Base-by-base conservation (phyloP, 2,113 vertebrate species). In the Chloropsis cyanopogon region DNA sequence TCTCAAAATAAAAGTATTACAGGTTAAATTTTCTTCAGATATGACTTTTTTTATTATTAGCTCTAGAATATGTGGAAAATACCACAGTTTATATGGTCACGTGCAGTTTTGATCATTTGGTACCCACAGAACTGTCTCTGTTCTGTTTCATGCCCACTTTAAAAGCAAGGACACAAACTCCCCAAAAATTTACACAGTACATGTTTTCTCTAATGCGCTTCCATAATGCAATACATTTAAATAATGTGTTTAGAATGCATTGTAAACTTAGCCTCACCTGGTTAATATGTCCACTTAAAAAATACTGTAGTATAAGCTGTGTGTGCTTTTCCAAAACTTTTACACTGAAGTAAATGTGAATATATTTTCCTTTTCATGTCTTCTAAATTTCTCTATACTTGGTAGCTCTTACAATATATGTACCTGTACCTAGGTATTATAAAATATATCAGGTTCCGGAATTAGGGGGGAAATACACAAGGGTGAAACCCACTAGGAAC, bases 71-170 rank as follows among this genome's bases (percentile, higher is more conserved):
- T 31, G 10, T 54, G 6, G 24, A 49, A 61, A 78, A 81, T 2
- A 0, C 4, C 33, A 18, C 1, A 0, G 18, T 39, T 35, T 1
- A 2, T 46, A 37, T 7, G 9, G 37, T 20, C 44, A 71, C 5
- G 9, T 46, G 33, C 33, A 82, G 39, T 53, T 81, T 47, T 15
- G 33, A 33, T 47, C 16, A 75, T 28, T 35, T 75, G 52, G 64
- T 49, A 76, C 7, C 16, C n/a, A 16, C 35, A 56, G 26, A 84
- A 44, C 17, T 72, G 7, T 6, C 9, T 70, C 35, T 66, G 13
- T 41, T 81, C 47, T 66, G 28, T 54, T 84, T 9, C 31, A 52
- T 44, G 12, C 4, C 2, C 39, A 20, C 26, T 87, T 35, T 72
- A 57, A 79, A 85, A 75, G 5, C 33, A 60, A 75, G 49, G 37